Evolutionary conservation across 2,888 invertebrate genomes (phyloP).

Genomic region (Escarpia spicata): DNA sequence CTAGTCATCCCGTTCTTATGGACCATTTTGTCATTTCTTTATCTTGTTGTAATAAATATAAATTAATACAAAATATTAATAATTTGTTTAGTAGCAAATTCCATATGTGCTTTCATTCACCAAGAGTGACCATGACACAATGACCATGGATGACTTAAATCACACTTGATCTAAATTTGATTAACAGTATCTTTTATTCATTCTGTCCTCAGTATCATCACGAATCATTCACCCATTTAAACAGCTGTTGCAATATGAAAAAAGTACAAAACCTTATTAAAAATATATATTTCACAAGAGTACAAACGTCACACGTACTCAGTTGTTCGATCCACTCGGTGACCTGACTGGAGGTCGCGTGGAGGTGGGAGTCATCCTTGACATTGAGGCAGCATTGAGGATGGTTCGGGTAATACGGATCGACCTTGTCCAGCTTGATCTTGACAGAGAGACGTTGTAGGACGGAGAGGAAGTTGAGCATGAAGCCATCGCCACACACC

Average conservation of each 20-base stretch:
- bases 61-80: too few species aligned
- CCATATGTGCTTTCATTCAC: too few species aligned
- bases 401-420: slow-evolving; percentile 88
- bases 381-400: slow-evolving; percentile 68
- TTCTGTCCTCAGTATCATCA: too few species aligned
- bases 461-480: slow-evolving; percentile 91
- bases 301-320: slow-evolving; percentile 46
- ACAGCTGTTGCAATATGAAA: not conserved
- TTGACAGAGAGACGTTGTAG: slow-evolving; percentile 89
- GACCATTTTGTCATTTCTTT: too few species aligned
- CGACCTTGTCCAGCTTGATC: slow-evolving; percentile 85
- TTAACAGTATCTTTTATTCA: too few species aligned
- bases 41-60: too few species aligned
- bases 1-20: too few species aligned
- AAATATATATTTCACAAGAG: not conserved
- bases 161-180: too few species aligned
- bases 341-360: slow-evolving; percentile 83
- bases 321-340: slow-evolving; percentile 74
- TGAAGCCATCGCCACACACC: slow-evolving; percentile 92
- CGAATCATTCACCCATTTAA: not conserved
- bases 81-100: too few species aligned
- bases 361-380: slow-evolving; percentile 77
- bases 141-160: too few species aligned
- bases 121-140: too few species aligned
- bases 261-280: not conserved